Conservation (phyloP, 2,797 vertebrate species). For the Lithobates sylvaticus region DNA sequence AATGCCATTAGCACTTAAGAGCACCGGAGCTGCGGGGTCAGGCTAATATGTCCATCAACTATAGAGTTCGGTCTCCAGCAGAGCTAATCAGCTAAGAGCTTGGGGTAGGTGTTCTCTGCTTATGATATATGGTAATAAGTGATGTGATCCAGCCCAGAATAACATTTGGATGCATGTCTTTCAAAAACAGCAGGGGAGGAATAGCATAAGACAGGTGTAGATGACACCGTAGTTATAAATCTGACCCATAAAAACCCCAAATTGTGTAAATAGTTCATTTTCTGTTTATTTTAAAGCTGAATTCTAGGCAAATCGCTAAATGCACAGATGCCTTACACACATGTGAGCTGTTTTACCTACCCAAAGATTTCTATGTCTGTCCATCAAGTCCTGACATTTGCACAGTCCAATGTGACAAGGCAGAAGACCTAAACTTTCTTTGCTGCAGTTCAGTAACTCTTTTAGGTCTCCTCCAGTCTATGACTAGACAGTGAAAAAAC, state of each 20-base stretch:
- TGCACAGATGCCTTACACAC: too few relatives aligned
- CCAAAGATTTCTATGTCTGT: too few relatives aligned
- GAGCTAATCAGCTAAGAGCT: background rate
- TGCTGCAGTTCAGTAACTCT: too few relatives aligned
- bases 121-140: constrained; percentile 19
- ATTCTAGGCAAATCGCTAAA: too few relatives aligned
- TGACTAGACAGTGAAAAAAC: too few relatives aligned
- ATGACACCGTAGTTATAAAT: background rate
- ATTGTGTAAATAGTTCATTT: background rate
- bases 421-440: too few relatives aligned
- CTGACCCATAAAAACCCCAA: background rate
- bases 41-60: constrained; percentile 35
- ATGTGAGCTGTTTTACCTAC: too few relatives aligned
- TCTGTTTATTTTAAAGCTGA: too few relatives aligned
- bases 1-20: constrained; percentile 45
- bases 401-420: too few relatives aligned
- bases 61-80: constrained; percentile 27
- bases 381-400: too few relatives aligned
- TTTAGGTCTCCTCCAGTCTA: too few relatives aligned
- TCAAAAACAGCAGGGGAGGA: background rate
- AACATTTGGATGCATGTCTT: constrained; percentile 27
- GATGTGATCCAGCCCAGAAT: constrained; percentile 9
- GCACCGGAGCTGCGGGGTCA: constrained; percentile 29
- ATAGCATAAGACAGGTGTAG: background rate
- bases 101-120: constrained; percentile 4